Evolutionary conservation across 2,113 vertebrate genomes (phyloP), one percentile per base, ranked within the genome.

Genomic region (Urocitellus parryii): DNA sequence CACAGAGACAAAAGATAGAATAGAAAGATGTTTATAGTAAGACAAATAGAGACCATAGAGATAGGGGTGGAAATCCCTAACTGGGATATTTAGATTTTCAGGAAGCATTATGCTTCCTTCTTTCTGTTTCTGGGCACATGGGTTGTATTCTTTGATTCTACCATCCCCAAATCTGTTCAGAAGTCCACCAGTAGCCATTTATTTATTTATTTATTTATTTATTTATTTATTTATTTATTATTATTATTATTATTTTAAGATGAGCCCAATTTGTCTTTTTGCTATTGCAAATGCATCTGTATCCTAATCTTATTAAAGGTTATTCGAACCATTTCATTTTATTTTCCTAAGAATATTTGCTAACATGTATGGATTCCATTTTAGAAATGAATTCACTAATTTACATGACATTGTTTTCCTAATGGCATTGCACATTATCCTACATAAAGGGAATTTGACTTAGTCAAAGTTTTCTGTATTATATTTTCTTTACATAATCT

Each of bases 401-500:
- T 42, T 42, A 17, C 5, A 76, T 42, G 56, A 25, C 39, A 73
- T 0, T 17, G 32, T 51, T 80, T 63, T 63, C 39, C 45, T 76
- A 63, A 32, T 2, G 68, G 48, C 58, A 58, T 32, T 17, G 0
- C 79, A 29, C 18, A 51, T 25, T 73, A 48, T 18, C 20, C 25
- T 24, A 5, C 2, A 34, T 1, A 1, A 5, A 9, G 5, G 51
- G 12, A 10, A 0, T 39, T 51, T 8, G 22, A 53, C 8, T 2
- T 8, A 22, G 68, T 8, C 45, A 18, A 5, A 32, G 24, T 42
- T 80, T 63, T 61, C 24, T 16, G 53, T 39, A 29, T 4, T 32
- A 5, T 0, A 2, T 37, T 13, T 20, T 37, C 17, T 68, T 20
- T n/a, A n/a, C 6, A 16, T 10, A 20, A 12, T 9, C n/a, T 88